Evolutionary conservation across 2,797 vertebrate genomes (phyloP), one percentile per base, ranked within the genome.

Genomic region (Diceros bicornis): DNA sequence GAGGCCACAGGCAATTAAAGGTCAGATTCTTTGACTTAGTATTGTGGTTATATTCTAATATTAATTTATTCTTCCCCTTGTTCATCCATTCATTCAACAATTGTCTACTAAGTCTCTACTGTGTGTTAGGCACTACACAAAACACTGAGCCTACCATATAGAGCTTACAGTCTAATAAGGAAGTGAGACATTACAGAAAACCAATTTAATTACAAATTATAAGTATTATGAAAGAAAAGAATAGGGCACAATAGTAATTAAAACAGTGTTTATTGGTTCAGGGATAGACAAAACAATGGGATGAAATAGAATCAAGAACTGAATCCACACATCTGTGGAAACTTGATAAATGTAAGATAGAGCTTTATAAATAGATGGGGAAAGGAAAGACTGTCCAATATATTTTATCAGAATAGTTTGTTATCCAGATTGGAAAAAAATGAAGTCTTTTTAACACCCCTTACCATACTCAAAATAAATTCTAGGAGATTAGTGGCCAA

Each of bases 381-480:
- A 34, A 62, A 69, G 29, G 50, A 69, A 75, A 68, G 4, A 64
- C 14, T 44, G 12, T 8, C 32, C 8, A 34, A 50, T 27, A n/a
- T 20, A 41, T 34, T 66, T 74, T 92, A 21, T 32, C 41, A 74
- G 9, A 74, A 59, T 62, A 84, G 32, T 44, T n/a, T 14, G 2
- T 55, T 86, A 47, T 23, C 66, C 25, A 86, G 37, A 34, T 16
- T 87, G 69, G 68, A 20, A 78, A 74, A 83, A 69, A 84, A 25
- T 50, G 12, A 50, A 89, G 62, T 66, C 20, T 27, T 29, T 32
- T 55, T 55, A 27, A 52, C 55, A 25, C 0, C 21, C 59, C 41
- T 81, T 37, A 72, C 17, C 7, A 34, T 74, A 69, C 1, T 69
- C 34, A 91, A 91, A 69, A 79, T 55, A 92, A 72, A 94, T 96